Evolutionary conservation across 92 coral and sea anemone species (phyloP).

Genomic region (Epizoanthus scotinus): DNA sequence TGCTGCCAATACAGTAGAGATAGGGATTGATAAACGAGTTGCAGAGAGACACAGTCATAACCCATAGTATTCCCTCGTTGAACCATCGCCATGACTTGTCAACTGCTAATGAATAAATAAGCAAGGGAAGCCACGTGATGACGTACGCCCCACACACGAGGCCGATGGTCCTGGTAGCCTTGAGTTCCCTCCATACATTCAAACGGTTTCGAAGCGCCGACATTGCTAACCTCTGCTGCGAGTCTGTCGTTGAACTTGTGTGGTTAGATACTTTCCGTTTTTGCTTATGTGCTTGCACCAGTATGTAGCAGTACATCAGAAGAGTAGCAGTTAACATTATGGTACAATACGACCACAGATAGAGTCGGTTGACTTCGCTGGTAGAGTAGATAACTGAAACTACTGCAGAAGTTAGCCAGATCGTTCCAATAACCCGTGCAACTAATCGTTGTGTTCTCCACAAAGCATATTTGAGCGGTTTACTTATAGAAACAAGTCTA

Average conservation of each 20-base stretch:
- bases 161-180: conserved; percentile 52
- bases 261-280: conserved; percentile 5
- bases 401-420: conserved; percentile 35
- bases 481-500: conserved; percentile 55
- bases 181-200: conserved; percentile 45
- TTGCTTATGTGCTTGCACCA: conserved; percentile 43
- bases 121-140: conserved; percentile 47
- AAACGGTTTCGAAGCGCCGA: conserved; percentile 20
- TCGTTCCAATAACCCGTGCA: background rate
- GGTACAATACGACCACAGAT: conserved; percentile 31
- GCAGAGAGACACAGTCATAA: conserved; percentile 41
- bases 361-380: background rate
- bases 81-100: conserved; percentile 25
- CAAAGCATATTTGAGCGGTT: conserved; percentile 46
- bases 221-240: background rate
- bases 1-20: conserved; percentile 56
- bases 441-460: conserved; percentile 50
- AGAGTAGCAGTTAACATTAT: conserved; percentile 42
- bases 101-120: conserved; percentile 34
- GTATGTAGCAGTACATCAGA: conserved; percentile 48
- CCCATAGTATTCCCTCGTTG: conserved; percentile 51
- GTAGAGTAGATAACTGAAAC: background rate
- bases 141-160: conserved; percentile 47
- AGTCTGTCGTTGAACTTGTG: background rate
- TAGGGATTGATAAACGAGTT: conserved; percentile 62